Evolutionary conservation across 1,140 invertebrate species (phyloP).

Genomic region (Dufourea novaeangliae): DNA sequence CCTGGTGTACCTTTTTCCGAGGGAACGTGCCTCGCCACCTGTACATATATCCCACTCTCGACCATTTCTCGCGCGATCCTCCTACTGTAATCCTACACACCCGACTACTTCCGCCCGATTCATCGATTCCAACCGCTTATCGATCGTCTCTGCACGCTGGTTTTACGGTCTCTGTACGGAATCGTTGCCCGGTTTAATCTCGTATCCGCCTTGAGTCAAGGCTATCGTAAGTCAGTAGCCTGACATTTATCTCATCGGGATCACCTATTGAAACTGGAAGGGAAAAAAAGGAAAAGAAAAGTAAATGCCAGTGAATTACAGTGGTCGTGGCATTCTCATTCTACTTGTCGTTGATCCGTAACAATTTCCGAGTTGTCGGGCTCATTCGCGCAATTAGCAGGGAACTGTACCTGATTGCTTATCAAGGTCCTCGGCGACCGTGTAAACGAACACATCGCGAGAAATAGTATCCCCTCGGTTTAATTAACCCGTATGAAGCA

Average conservation of each 20-base stretch:
- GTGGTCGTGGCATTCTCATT: too few relatives aligned
- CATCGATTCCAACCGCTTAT: slow-evolving; percentile 18
- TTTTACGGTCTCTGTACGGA: slow-evolving; percentile 16
- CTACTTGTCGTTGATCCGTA: too few relatives aligned
- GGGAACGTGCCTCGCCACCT: slow-evolving; percentile 35
- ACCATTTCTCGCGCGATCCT: slow-evolving; percentile 22
- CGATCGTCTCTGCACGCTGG: slow-evolving; percentile 16
- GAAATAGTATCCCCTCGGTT: not conserved
- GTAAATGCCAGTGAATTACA: too few relatives aligned
- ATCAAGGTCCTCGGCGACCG: not conserved
- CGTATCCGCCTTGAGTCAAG: not conserved
- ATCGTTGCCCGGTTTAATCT: not conserved
- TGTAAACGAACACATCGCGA: not conserved
- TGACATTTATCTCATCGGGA: not conserved
- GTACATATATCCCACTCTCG: slow-evolving; percentile 22
- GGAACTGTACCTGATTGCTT: too few relatives aligned
- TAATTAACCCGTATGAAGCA: not conserved
- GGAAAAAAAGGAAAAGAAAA: too few relatives aligned
- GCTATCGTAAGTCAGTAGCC: not conserved
- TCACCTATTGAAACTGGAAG: too few relatives aligned
- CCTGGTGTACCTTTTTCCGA: slow-evolving; percentile 16
- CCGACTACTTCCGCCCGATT: slow-evolving; percentile 25
- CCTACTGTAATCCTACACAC: slow-evolving; percentile 43
- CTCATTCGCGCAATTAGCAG: too few relatives aligned
- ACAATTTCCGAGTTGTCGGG: too few relatives aligned